Conservation (phyloP, 2,113 vertebrate species). For the Motacilla tschutschensis region DNA sequence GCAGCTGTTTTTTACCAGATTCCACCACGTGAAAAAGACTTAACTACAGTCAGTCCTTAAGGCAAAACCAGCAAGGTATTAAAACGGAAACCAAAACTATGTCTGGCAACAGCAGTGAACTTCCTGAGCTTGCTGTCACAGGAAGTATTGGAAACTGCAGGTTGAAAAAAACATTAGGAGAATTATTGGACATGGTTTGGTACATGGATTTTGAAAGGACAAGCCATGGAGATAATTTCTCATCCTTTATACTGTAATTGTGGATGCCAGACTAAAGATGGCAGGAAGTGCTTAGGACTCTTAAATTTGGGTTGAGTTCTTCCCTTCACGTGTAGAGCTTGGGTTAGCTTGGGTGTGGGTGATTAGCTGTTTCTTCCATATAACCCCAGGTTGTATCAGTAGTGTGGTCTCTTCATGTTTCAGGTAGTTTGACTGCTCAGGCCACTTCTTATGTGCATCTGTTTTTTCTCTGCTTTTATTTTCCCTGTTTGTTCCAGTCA, state of each 20-base stretch:
- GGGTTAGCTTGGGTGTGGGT: not conserved
- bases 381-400: not conserved
- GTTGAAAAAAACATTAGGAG: not conserved
- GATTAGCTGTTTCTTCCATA: not conserved
- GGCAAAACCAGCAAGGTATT: not conserved
- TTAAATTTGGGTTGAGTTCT: not conserved
- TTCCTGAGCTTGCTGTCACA: not conserved
- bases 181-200: not conserved
- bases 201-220: not conserved
- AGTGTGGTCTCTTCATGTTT: not conserved
- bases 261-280: not conserved
- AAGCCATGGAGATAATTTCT: not conserved
- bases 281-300: not conserved
- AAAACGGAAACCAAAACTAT: not conserved
- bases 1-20: not conserved
- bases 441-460: not conserved
- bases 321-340: rapidly evolving
- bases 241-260: not conserved
- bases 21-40: rapidly evolving
- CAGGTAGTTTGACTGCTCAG: not conserved
- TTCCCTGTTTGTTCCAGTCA: not conserved
- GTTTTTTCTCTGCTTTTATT: not conserved
- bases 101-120: not conserved
- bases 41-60: not conserved
- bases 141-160: not conserved